Percentiles rank a stretch among this genome's conserved stretches.
Evolutionary conservation across 2,888 invertebrate species (phyloP).

Genomic region (Odiellus spinosus): DNA sequence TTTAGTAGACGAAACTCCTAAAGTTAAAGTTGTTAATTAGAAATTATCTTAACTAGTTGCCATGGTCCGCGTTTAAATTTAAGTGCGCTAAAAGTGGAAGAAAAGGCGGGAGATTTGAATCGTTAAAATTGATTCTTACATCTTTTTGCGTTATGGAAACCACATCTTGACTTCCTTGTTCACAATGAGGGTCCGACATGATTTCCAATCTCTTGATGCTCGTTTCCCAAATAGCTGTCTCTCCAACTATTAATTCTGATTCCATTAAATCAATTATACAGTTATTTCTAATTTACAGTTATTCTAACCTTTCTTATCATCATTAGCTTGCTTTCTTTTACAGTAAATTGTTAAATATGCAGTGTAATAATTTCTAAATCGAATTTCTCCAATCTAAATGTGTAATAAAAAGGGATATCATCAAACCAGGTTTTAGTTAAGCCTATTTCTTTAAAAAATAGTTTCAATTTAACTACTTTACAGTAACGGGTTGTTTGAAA

Average conservation of each 20-base stretch:
- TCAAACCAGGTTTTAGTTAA: neutral
- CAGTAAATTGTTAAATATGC: slow-evolving; percentile 12
- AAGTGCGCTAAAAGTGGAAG: no score
- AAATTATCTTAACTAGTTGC: no score
- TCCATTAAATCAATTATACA: no score
- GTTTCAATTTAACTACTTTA: slow-evolving; percentile 3
- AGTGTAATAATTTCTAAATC: slow-evolving; percentile 13
- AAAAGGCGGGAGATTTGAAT: no score
- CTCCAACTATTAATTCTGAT: neutral
- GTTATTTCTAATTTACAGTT: no score
- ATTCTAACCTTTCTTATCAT: slow-evolving; percentile 12
- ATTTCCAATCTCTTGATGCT: slow-evolving; percentile 10
- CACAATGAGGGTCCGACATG: slow-evolving; percentile 15
- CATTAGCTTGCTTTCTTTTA: slow-evolving; percentile 13
- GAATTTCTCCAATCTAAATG: slow-evolving; percentile 11
- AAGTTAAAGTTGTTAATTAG: no score
- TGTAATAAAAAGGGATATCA: neutral
- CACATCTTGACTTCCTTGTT: slow-evolving; percentile 11
- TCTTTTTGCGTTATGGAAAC: slow-evolving; percentile 12
- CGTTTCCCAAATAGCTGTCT: slow-evolving; percentile 9
- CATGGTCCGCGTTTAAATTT: no score
- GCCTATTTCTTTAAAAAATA: neutral
- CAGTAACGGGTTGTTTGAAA: slow-evolving; percentile 13
- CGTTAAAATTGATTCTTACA: slow-evolving; percentile 4
- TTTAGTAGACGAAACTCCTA: no score